Conservation (phyloP, 2,888 invertebrate genomes). For the Ectobius pallidus region DNA sequence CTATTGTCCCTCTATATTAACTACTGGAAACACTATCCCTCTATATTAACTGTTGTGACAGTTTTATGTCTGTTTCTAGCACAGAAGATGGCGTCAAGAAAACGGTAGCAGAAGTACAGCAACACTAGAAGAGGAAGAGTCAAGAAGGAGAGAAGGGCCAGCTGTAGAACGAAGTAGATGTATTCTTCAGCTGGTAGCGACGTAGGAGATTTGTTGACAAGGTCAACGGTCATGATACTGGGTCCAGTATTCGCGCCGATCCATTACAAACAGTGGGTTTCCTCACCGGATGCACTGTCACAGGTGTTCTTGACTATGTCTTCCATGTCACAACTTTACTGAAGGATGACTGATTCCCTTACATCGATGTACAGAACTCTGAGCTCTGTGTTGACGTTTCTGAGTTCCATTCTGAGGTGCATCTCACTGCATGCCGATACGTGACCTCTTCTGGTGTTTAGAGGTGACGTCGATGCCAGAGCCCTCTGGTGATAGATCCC, state of each 20-base stretch:
- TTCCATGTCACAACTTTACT: too few relatives aligned
- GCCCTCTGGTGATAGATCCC: neutral
- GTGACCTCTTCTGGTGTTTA: neutral
- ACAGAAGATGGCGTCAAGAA: neutral
- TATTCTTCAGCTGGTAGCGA: neutral
- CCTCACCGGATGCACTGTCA: too few relatives aligned
- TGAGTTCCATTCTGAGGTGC: too few relatives aligned
- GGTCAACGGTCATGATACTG: constrained; percentile 5
- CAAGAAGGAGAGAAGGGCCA: constrained; percentile 1
- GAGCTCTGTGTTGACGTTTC: too few relatives aligned
- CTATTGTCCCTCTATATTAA: too few relatives aligned
- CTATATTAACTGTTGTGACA: too few relatives aligned
- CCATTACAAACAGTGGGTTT: neutral
- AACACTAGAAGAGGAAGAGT: neutral
- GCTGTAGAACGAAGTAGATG: neutral
- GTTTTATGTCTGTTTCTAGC: neutral
- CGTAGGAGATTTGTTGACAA: neutral
- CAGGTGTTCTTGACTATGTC: too few relatives aligned
- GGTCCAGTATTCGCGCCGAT: neutral
- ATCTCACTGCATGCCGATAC: too few relatives aligned
- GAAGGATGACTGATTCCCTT: too few relatives aligned
- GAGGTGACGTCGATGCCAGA: neutral
- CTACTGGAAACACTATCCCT: too few relatives aligned
- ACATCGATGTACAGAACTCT: too few relatives aligned
- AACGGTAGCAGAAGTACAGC: constrained; percentile 10